A percentile compares a stretch with the other conserved stretches of the same genome.
phyloP scores from a whole-genome alignment of 2,113 vertebrate species.

The Brienomyrus longianalis region DNA sequence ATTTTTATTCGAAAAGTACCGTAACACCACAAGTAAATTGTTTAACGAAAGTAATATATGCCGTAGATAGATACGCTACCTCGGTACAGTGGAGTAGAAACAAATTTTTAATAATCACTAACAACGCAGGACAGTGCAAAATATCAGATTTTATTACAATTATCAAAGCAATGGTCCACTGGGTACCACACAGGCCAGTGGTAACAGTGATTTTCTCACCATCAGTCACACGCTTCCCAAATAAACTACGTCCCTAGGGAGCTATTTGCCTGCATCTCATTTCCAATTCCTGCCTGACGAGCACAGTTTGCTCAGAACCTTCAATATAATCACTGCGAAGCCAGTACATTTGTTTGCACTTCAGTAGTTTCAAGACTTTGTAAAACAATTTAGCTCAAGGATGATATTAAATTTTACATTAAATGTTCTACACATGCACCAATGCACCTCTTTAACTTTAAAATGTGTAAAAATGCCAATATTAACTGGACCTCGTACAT shows the following conservation, averaged over 20 bases:
- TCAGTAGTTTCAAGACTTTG: neutral
- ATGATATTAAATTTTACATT: neutral
- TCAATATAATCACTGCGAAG: neutral
- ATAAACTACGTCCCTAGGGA: neutral
- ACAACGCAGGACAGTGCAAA: neutral
- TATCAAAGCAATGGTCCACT: neutral
- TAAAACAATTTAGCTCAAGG: neutral
- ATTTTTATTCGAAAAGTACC: neutral
- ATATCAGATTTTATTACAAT: neutral
- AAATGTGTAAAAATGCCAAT: neutral
- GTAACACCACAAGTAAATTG: neutral
- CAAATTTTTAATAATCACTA: neutral
- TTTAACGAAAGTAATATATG: neutral
- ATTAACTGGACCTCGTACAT: neutral
- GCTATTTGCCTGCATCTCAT: neutral
- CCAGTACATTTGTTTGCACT: neutral
- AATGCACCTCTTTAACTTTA: neutral
- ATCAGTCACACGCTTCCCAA: neutral
- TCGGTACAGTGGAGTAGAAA: neutral
- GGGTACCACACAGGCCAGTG: neutral
- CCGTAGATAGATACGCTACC: neutral
- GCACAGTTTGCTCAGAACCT: neutral
- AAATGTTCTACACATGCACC: neutral
- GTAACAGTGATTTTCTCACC: neutral
- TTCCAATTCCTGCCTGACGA: neutral